Evolutionary conservation across 2,888 invertebrate species (phyloP).

Genomic region (Blastobasis adustella): DNA sequence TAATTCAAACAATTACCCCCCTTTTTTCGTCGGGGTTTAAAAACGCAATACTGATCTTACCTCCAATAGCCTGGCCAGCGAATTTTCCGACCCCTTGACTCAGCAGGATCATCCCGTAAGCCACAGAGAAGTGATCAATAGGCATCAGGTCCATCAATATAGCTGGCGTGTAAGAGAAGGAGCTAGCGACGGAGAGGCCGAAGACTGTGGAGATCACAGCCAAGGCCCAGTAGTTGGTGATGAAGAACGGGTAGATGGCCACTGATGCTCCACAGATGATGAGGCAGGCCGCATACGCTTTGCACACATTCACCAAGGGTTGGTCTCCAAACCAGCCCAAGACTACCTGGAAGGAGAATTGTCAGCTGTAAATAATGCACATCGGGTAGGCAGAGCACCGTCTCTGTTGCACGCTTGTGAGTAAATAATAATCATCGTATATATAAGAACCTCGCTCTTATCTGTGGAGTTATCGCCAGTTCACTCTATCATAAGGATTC

Average conservation of each 20-base stretch:
- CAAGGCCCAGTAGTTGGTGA: slow-evolving; percentile 63
- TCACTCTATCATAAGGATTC: too few relatives aligned
- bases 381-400: too few relatives aligned
- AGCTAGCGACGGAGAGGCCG: slow-evolving; percentile 93
- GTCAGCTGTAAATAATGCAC: too few relatives aligned
- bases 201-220: slow-evolving; percentile 78
- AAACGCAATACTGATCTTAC: slow-evolving; percentile 46
- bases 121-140: slow-evolving; percentile 91
- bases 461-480: too few relatives aligned
- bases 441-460: too few relatives aligned
- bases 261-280: slow-evolving; percentile 78
- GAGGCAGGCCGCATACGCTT: slow-evolving; percentile 87
- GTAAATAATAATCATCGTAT: too few relatives aligned
- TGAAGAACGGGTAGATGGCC: slow-evolving; percentile 73
- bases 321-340: slow-evolving; percentile 93
- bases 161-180: slow-evolving; percentile 92
- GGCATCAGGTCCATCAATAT: slow-evolving; percentile 92
- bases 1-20: too few relatives aligned
- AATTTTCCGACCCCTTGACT: slow-evolving; percentile 96
- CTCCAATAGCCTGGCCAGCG: slow-evolving; percentile 93
- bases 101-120: slow-evolving; percentile 90
- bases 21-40: too few relatives aligned
- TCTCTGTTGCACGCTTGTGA: too few relatives aligned
- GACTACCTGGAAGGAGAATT: slow-evolving; percentile 69
- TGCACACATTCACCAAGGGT: slow-evolving; percentile 87